A percentile compares a stretch with the other conserved stretches of the same genome.
Evolutionary conservation across 2,888 invertebrate genomes (phyloP).

Genomic region (Epiblema foenella): DNA sequence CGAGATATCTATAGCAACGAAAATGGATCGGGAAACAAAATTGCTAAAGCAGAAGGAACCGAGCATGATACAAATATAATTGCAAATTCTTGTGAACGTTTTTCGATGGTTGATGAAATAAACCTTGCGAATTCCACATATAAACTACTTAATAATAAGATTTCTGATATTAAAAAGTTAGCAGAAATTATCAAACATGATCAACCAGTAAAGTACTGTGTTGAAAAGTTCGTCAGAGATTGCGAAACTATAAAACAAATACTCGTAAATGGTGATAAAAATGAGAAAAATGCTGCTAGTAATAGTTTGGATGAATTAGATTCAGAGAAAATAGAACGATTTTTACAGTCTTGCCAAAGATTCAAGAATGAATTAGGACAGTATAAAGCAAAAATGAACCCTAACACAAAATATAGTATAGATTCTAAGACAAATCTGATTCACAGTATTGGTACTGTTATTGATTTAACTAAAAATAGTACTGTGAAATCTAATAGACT

Average conservation of each 20-base stretch:
- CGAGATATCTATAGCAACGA: not conserved
- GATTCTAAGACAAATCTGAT: not conserved
- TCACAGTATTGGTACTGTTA: not conserved
- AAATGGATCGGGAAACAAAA: not conserved
- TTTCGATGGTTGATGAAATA: not conserved
- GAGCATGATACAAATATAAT: not conserved
- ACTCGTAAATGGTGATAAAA: not conserved
- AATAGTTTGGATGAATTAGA: not conserved
- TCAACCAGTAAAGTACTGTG: not conserved
- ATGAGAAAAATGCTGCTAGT: not conserved
- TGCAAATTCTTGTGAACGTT: not conserved
- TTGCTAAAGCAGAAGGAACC: not conserved
- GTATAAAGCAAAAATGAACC: not conserved
- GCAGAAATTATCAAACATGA: not conserved
- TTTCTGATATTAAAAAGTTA: not conserved
- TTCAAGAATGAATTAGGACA: not conserved
- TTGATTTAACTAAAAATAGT: slow-evolving; percentile 1
- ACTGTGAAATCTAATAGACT: not conserved
- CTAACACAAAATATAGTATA: not conserved
- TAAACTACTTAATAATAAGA: not conserved
- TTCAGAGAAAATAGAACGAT: not conserved
- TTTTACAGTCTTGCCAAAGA: not conserved
- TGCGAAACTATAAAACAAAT: slow-evolving; percentile 2
- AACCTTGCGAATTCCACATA: not conserved
- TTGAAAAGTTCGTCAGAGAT: not conserved